phyloP scores from a whole-genome alignment of 2,888 invertebrate species.

The Ecdyonurus torrentis region DNA sequence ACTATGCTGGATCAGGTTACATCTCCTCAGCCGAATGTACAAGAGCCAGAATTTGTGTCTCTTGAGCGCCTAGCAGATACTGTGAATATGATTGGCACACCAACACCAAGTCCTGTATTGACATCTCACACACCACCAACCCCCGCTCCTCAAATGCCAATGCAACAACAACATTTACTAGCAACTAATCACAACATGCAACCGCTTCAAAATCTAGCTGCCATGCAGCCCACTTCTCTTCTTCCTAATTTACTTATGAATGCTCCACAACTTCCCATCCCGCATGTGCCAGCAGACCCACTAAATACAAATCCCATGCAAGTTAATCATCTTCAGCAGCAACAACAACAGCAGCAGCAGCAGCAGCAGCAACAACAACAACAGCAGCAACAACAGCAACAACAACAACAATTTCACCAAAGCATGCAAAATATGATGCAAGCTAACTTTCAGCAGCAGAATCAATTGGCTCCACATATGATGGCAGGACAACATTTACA shows the following conservation, averaged over 20 bases:
- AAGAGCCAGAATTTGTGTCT: constrained; percentile 1
- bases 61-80: not conserved
- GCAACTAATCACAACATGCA: too few species aligned
- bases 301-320: not conserved
- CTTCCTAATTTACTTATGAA: not conserved
- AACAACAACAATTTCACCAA: too few species aligned
- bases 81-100: not conserved
- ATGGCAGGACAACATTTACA: not conserved
- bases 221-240: not conserved
- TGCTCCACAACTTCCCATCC: too few species aligned
- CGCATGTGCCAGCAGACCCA: not conserved
- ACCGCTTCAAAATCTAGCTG: not conserved
- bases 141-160: not conserved
- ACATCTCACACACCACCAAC: not conserved
- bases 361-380: not conserved
- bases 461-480: too few species aligned
- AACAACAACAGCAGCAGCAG: not conserved
- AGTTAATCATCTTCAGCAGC: not conserved
- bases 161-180: too few species aligned
- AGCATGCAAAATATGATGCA: too few species aligned
- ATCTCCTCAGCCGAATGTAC: not conserved
- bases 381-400: not conserved
- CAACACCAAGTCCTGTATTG: not conserved
- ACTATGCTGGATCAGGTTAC: not conserved
- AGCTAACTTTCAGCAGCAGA: too few species aligned